Evolutionary conservation across 2,888 invertebrate genomes (phyloP), one percentile per base, ranked within the genome.

Genomic region (Omphaloscelis lunosa): DNA sequence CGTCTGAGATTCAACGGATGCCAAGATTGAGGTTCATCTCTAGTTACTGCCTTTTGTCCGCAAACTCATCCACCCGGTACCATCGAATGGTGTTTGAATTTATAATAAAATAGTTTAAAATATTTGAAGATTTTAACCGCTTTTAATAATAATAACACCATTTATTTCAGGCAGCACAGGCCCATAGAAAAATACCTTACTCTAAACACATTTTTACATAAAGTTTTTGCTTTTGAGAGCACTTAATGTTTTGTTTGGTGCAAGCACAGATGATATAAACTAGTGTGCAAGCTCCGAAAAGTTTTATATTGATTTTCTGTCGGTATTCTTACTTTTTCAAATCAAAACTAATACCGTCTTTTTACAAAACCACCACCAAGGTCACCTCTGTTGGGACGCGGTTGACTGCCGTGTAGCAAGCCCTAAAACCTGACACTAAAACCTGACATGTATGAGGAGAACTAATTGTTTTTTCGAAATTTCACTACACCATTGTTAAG

Each of bases 31-130:
- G 51, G 61, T 34, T 27, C 87, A 59, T 72, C 88, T 23, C 86
- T 88, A 39, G 48, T 56, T 69, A n/a, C 48, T 59, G 65, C 70
- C 77, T 87, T 88, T 88, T 85, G 83, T 85, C 79, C 66, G 77
- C 67, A 79, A 81, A 77, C 61, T 65, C 67, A 82, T 73, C 71
- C 84, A 78, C 69, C 77, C 61, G 75, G 51, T 67, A 39, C 70
- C 65, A 86, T 84, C 75, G 82, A 61, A 67, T 70, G 12, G 61
- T 80, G 67, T 77, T 88, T 63, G 68, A 75, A 70, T 82, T 68
- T 72, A 77, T 86, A 39, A 62, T 77, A 77, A 69, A 75, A 80
- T 75, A 63, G 56, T 85, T 78, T 78, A 72, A 63, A 39, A 72
- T 66, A 39, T 69, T 74, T 77, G 58, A 70, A 61, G 56, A 73